Conservation (phyloP, 2,888 invertebrate genomes). For the Archips xylosteana region DNA sequence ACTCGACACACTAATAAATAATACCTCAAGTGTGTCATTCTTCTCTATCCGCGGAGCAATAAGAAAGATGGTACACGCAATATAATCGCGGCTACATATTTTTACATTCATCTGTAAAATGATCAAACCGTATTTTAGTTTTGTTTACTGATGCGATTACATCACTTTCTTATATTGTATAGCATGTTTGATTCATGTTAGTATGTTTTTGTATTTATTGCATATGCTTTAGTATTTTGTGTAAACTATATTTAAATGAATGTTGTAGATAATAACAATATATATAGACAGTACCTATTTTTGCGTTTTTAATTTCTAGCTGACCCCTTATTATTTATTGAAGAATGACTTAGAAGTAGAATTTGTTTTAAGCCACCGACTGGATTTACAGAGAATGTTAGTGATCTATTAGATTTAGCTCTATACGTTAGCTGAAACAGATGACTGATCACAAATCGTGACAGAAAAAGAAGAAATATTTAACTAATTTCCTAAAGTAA, state of each 20-base stretch:
- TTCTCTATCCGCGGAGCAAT: not conserved
- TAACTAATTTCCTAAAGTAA: constrained; percentile 2
- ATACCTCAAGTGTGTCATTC: not conserved
- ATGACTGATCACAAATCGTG: not conserved
- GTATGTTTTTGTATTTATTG: not conserved
- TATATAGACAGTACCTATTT: not conserved
- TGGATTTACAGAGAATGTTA: constrained; percentile 27
- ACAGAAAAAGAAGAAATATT: not conserved
- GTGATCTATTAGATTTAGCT: not conserved
- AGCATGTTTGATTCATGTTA: constrained; percentile 20
- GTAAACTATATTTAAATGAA: not conserved
- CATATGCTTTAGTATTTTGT: not conserved
- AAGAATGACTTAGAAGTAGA: constrained; percentile 6
- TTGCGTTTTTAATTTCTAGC: not conserved
- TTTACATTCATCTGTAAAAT: not conserved
- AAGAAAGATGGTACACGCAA: not conserved
- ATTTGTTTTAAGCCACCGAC: constrained; percentile 24
- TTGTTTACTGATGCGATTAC: constrained; percentile 14
- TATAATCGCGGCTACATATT: not conserved
- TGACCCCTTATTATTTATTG: not conserved
- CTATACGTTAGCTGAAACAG: not conserved
- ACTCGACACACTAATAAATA: not conserved
- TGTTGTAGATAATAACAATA: not conserved
- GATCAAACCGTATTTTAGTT: not conserved
- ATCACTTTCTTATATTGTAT: not conserved